Evolutionary conservation across 2,113 vertebrate species (phyloP).

Genomic region (Silurus meridionalis): DNA sequence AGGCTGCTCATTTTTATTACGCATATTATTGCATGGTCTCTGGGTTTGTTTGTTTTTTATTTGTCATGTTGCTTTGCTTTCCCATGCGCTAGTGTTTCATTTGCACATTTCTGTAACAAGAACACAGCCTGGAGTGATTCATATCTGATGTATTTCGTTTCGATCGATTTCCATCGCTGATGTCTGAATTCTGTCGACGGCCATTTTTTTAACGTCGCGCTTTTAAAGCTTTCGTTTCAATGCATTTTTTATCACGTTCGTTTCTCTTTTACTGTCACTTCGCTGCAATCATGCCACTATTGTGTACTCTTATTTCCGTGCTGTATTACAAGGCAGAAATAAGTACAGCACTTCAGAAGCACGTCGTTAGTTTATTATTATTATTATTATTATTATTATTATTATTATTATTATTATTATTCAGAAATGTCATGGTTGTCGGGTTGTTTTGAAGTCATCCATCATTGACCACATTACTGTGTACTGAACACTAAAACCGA

Average conservation of each 20-base stretch:
- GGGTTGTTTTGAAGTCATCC: slow-evolving; percentile 60
- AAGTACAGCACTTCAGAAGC: slow-evolving; percentile 65
- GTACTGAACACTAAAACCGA: slow-evolving; percentile 63
- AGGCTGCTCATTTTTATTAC: slow-evolving; percentile 35
- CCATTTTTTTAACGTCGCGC: slow-evolving; percentile 47
- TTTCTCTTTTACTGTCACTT: slow-evolving; percentile 62
- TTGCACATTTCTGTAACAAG: slow-evolving; percentile 38
- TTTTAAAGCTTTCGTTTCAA: slow-evolving; percentile 55
- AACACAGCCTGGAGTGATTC: slow-evolving; percentile 28
- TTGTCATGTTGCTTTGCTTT: slow-evolving; percentile 56
- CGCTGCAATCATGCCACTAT: slow-evolving; percentile 44
- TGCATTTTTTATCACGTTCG: slow-evolving; percentile 46
- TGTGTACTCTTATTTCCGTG: slow-evolving; percentile 54
- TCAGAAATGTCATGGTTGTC: slow-evolving; percentile 38
- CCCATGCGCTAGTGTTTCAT: slow-evolving; percentile 67
- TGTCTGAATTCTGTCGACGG: slow-evolving; percentile 57
- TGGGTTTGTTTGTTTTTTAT: slow-evolving; percentile 64
- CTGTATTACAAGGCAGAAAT: slow-evolving; percentile 45
- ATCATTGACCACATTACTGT: slow-evolving; percentile 78
- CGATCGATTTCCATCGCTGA: slow-evolving; percentile 56
- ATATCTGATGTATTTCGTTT: slow-evolving; percentile 53
- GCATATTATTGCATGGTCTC: slow-evolving; percentile 52
- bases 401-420: no score
- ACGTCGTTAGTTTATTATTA: slow-evolving; percentile 21
- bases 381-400: no score